Base-by-base conservation (phyloP, 2,113 vertebrate species). In the Gymnogyps californianus region DNA sequence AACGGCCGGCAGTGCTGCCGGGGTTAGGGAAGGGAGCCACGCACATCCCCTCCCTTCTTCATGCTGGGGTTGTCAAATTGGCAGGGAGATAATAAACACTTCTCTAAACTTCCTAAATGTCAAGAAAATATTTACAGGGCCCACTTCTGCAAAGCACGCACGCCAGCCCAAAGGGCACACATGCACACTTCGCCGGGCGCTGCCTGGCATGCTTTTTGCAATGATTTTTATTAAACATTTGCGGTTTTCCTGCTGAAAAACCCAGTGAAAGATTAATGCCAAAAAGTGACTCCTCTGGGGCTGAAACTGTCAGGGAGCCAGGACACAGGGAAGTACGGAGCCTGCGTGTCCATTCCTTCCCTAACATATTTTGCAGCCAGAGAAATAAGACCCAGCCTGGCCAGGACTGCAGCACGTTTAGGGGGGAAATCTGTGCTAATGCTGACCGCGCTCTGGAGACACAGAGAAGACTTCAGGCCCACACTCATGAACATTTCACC, bases 221-320 rank as follows among this genome's bases (percentile, higher is more conserved):
- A 46, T 3, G 54, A 2, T 5, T 89, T 94, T 72, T 58, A 85
- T 93, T 87, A 94, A 95, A 96, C 87, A 80, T 82, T 87, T 94
- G 94, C 3, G 95, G 94, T 84, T 97, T 96, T 97, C 80, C 93
- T 96, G 74, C 61, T 92, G 72, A 96, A 96, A 96, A 96, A 79
- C 25, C 31, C 83, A 89, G 70, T 3, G 24, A 78, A 87, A 90
- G 89, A 93, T 76, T 67, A 94, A 77, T 96, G 94, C 93, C 93
- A 94, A 91, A 78, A 91, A 93, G 70, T 46, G 62, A 51, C 81
- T 96, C 93, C 93, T 93, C 67, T 93, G 95, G 89, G 94, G 66
- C 78, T 83, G 58, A 49, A 91, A 74, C 71, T 97, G 95, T 96
- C 93, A 93, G 55, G 66, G 51, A 93, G 94, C 95, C 95, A 97